Evolutionary conservation across 2,113 vertebrate genomes (phyloP).

Genomic region (Anguilla japonica): DNA sequence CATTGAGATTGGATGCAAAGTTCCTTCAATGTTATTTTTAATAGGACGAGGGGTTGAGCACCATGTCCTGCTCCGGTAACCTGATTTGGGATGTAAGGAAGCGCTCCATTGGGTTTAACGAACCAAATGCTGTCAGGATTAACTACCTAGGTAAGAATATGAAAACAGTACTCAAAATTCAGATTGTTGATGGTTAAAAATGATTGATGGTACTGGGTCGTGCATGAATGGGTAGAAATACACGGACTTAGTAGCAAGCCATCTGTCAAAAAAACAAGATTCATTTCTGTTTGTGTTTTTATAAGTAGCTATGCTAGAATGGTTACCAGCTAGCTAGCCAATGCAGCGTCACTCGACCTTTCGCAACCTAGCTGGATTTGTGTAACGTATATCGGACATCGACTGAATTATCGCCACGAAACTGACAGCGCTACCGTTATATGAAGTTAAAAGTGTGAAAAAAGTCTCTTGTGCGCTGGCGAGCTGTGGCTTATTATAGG

Average conservation of each 20-base stretch:
- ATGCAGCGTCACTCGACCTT: background rate
- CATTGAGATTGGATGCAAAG: background rate
- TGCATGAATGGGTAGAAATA: background rate
- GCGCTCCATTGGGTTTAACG: constrained; percentile 72
- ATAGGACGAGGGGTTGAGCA: constrained; percentile 28
- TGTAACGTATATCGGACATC: background rate
- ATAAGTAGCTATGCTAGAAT: background rate
- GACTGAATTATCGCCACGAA: background rate
- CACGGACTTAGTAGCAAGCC: background rate
- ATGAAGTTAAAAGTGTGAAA: background rate
- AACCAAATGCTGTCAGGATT: constrained; percentile 71
- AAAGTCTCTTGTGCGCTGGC: background rate
- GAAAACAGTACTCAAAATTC: background rate
- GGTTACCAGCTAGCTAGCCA: background rate
- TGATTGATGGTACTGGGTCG: background rate
- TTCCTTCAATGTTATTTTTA: constrained; percentile 34
- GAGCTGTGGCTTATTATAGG: background rate
- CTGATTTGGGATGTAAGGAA: constrained; percentile 81
- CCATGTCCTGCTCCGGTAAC: constrained; percentile 73
- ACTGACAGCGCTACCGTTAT: background rate
- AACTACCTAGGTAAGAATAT: constrained; percentile 76
- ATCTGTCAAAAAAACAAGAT: background rate
- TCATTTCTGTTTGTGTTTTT: background rate
- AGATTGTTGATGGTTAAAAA: background rate
- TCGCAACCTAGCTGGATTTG: background rate